Base-by-base conservation (phyloP, 2,797 vertebrate genomes). In the Calcarius lapponicus region DNA sequence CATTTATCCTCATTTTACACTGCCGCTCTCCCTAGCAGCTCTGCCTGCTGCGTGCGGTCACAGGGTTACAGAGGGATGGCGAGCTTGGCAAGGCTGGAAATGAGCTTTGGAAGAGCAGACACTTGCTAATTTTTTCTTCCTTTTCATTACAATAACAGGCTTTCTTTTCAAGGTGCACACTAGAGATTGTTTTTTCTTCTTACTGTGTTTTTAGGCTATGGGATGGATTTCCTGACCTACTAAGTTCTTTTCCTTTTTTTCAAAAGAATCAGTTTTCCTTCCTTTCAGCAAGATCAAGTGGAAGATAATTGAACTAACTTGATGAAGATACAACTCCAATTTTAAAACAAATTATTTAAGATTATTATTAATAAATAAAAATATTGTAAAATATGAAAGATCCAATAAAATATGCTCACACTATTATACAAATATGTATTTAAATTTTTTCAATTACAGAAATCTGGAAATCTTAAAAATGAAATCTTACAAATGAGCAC, bases 1-100 rank as follows among this genome's bases (percentile, higher is more conserved):
- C 25, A n/a, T 69, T 88, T 47, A 60, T 53, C 31, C 38, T 47
- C 11, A 13, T 90, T 87, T 61, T 70, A 25, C n/a, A 15, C 11
- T 6, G 6, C 21, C 4, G 1, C 3, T 58, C 14, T 87, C 48
- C 38, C 17, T 4, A 31, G 53, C 18, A 29, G 19, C 19, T 25
- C 3, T 47, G 36, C 5, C 3, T n/a, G 28, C 38, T 34, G 1
- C 0, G 0, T 32, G 19, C 1, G 6, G 31, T 45, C 43, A n/a
- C 29, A 61, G n/a, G 48, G 48, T 72, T 54, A 31, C 2, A 4
- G 31, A 4, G 16, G 32, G 9, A 18, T 42, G 43, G 12, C 0
- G 10, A 40, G 11, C 32, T 50, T 42, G n/a, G 38, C 58, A 90
- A 79, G 28, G 42, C 1, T 80, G 72, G 43, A 82, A 87, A 80